phyloP scores from a whole-genome alignment of 2,888 invertebrate species.

The Syrista parreyssii region DNA sequence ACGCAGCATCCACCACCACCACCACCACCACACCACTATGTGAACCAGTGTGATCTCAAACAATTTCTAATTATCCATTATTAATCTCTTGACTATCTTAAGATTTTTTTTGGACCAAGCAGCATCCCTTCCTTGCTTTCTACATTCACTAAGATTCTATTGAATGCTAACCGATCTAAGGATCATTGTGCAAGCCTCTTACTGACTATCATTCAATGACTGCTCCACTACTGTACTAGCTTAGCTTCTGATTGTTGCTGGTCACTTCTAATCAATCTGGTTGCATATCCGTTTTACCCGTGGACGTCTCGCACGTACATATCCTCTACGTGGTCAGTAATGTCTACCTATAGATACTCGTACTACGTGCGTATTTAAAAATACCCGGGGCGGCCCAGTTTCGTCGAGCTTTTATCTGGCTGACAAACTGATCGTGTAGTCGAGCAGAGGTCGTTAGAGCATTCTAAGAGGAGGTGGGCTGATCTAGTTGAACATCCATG shows the following conservation, averaged over 20 bases:
- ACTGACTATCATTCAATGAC: background rate
- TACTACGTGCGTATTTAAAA: slow-evolving; percentile 40
- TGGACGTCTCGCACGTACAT: background rate
- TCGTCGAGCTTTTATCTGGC: slow-evolving; percentile 34
- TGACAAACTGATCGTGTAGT: slow-evolving; percentile 30
- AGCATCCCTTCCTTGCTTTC: background rate
- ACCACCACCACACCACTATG: background rate
- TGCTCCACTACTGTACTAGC: background rate
- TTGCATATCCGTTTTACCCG: background rate
- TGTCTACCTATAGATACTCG: slow-evolving; percentile 6
- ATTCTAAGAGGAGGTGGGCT: slow-evolving; percentile 14
- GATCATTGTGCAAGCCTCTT: background rate
- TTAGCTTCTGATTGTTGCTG: background rate
- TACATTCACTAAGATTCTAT: background rate
- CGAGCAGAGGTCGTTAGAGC: slow-evolving; percentile 16
- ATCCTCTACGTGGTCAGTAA: background rate
- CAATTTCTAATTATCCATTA: background rate
- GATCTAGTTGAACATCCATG: slow-evolving; percentile 22
- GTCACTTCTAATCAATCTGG: background rate
- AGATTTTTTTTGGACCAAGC: background rate
- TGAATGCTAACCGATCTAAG: background rate
- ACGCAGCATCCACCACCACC: background rate
- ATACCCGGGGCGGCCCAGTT: slow-evolving; percentile 44
- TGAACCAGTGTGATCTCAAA: background rate
- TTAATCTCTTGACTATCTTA: background rate